Evolutionary conservation across 2,888 invertebrate genomes (phyloP).

Genomic region (Lasioglossum pauxillum): DNA sequence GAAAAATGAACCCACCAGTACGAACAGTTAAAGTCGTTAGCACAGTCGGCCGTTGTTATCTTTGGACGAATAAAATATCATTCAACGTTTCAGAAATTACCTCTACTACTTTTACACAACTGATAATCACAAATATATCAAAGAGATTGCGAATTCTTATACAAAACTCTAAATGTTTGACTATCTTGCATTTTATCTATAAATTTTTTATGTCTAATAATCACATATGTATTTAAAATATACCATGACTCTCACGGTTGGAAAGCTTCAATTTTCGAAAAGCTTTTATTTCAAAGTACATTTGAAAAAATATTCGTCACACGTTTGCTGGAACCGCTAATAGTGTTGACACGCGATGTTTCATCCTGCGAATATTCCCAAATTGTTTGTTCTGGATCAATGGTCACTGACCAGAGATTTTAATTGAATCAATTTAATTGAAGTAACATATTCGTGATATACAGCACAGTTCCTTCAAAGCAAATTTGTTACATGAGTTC

Average conservation of each 20-base stretch:
- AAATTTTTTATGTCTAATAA: not conserved
- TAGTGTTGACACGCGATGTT: not conserved
- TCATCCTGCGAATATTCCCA: not conserved
- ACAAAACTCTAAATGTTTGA: not conserved
- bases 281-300: not conserved
- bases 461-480: not conserved
- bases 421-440: slow-evolving; percentile 1
- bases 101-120: not conserved
- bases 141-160: not conserved
- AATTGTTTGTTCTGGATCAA: not conserved
- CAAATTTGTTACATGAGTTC: not conserved
- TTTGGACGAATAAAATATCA: slow-evolving; percentile 34
- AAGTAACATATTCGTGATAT: not conserved
- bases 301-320: not conserved
- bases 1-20: slow-evolving; percentile 54
- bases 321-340: not conserved
- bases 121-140: not conserved
- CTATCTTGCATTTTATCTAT: not conserved
- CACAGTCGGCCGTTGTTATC: slow-evolving; percentile 18
- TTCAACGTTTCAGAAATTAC: not conserved
- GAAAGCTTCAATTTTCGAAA: not conserved
- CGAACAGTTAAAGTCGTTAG: slow-evolving; percentile 55
- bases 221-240: not conserved
- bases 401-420: not conserved
- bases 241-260: not conserved